Percentiles rank a stretch among this genome's conserved stretches.
These are phyloP conservation scores for Xylocopa sonorina DNA, from an alignment of 1,140 invertebrate genomes.

Conservation along the genomic window DNA sequence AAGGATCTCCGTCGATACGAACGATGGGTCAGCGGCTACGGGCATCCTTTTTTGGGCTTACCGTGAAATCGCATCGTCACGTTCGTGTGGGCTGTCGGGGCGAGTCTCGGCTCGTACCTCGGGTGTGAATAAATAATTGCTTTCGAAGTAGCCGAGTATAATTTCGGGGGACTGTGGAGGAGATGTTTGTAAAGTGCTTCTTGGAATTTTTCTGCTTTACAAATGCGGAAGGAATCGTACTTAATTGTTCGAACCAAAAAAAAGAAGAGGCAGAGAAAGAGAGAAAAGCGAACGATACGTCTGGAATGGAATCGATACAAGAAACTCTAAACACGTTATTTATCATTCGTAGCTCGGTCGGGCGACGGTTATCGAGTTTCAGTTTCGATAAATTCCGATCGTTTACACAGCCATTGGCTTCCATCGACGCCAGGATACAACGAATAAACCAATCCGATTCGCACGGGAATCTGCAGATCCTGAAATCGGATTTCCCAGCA, in stretches of 20 bases:
- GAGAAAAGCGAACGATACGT: too few species aligned
- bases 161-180: too few species aligned
- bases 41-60: background rate
- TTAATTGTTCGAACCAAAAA: too few species aligned
- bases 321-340: background rate
- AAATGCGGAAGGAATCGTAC: background rate
- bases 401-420: background rate
- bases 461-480: slow-evolving; percentile 1
- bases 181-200: too few species aligned
- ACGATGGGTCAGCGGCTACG: slow-evolving; percentile 19
- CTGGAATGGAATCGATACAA: too few species aligned
- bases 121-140: background rate
- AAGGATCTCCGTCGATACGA: slow-evolving; percentile 14
- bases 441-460: slow-evolving; percentile 33
- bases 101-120: background rate
- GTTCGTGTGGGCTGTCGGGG: background rate
- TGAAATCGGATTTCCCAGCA: slow-evolving; percentile 34
- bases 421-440: slow-evolving; percentile 3
- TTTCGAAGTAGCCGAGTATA: background rate
- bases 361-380: background rate
- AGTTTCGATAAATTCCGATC: background rate
- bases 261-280: too few species aligned
- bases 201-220: too few species aligned
- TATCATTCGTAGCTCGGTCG: background rate
- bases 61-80: slow-evolving; percentile 21